Base-by-base conservation (phyloP, 35 echinoderm and acorn worm species). In the Ophioderma brevispina region DNA sequence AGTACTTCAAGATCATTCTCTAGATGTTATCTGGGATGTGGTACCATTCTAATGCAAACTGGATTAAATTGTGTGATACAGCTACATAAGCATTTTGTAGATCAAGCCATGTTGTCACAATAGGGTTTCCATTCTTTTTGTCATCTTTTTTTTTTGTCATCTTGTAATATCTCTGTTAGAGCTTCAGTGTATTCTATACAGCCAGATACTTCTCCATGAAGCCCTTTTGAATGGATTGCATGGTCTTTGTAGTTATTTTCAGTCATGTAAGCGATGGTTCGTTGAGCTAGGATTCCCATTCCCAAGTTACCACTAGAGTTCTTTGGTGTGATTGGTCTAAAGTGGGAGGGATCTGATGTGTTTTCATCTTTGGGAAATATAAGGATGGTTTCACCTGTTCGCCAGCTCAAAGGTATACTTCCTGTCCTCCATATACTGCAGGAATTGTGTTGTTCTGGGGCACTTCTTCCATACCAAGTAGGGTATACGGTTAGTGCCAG, bases 251-350 rank as follows among this genome's bases (percentile, higher is more conserved):
- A 70, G 23, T 6, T 70, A 25, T 70, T 70, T 70, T 13, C 5
- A 13, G 23, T 70, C 59, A 70, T 3, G 59, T 70, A 70, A 25
- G 59, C 23, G 28, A 70, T 13, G 59, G 59, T 70, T 8, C 23
- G 5, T 70, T 70, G 59, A 70, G 59, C 59, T 70, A 25, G 59
- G 5, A 13, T 70, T 25, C 59, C 59, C 5, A 13, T 70, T 25
- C 59, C 5, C 59, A 70, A 2, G 59, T 70, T 70, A 6, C 59
- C 5, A 70, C 59, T 70, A 4, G 59, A 70, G 59, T 70, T 70
- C 59, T 70, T 70, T 25, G n/a, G 59, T 70, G 59, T 70, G 59
- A 70, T 70, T 70, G 59, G 59, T 70, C 59, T 70, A 30, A 70
- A 70, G 59, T 70, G 59, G 59, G 59, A 70, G 5, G 59, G 59